phyloP scores from a whole-genome alignment of 35 echinoderm and acorn worm genomes.

The Patiria miniata region DNA sequence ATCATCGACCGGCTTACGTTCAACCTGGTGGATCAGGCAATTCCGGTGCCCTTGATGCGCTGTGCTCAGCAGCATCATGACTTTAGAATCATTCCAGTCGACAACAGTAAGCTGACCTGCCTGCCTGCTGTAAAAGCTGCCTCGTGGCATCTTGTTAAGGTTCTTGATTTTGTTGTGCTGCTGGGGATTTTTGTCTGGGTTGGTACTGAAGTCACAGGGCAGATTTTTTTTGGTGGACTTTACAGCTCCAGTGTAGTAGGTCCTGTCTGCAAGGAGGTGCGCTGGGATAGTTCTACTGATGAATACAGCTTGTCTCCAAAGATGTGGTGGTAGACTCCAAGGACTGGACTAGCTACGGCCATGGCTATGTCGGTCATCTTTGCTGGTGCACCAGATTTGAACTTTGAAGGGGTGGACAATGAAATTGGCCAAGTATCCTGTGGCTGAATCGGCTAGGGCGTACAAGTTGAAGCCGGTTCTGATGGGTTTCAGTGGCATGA shows the following conservation, averaged over 20 bases:
- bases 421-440: slow-evolving; percentile 41
- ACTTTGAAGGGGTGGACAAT: neutral
- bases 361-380: slow-evolving; percentile 12
- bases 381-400: no score
- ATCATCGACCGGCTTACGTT: neutral
- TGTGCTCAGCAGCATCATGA: neutral
- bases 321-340: slow-evolving; percentile 33
- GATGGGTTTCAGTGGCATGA: slow-evolving; percentile 40
- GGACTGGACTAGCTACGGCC: neutral
- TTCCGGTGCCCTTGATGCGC: neutral
- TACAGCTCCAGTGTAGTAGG: slow-evolving; percentile 40
- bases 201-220: neutral
- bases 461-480: slow-evolving; percentile 48
- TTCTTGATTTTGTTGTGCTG: neutral
- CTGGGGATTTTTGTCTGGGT: slow-evolving; percentile 7
- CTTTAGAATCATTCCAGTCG: slow-evolving; percentile 13
- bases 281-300: neutral
- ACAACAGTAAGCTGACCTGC: neutral
- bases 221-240: neutral
- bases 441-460: slow-evolving; percentile 10
- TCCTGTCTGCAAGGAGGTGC: neutral
- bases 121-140: slow-evolving; percentile 13
- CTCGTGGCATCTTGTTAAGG: neutral
- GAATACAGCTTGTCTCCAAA: slow-evolving; percentile 38
- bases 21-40: neutral